These are phyloP conservation scores for Drosophila tanythrix DNA, from an alignment of 2,888 invertebrate genomes.

Conservation along the genomic window DNA sequence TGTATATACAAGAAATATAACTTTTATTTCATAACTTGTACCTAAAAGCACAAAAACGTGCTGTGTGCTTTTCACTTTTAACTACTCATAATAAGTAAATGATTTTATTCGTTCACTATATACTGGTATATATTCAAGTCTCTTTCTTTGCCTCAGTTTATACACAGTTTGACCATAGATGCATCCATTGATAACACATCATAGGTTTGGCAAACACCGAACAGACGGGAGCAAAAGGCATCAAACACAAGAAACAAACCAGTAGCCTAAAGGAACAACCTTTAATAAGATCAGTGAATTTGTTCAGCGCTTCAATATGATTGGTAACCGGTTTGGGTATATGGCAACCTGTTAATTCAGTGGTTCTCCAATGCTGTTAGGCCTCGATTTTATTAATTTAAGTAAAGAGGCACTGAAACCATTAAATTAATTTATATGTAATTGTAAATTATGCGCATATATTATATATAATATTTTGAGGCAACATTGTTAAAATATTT, in stretches of 20 bases:
- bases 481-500: neutral
- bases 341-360: neutral
- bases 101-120: conserved; percentile 28
- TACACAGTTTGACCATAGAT: neutral
- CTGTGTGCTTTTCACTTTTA: neutral
- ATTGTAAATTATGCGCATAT: neutral
- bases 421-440: neutral
- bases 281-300: neutral
- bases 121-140: conserved; percentile 2
- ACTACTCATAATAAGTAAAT: conserved; percentile 12
- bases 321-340: neutral
- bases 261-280: no score
- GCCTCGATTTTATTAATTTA: neutral
- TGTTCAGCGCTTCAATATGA: neutral
- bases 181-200: neutral
- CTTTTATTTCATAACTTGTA: neutral
- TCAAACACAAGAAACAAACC: neutral
- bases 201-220: neutral
- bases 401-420: neutral
- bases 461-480: neutral
- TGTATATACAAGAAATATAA: neutral
- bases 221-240: neutral
- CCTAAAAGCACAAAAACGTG: neutral
- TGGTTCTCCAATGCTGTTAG: neutral
- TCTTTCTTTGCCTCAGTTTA: neutral